Evolutionary conservation across 2,888 invertebrate genomes (phyloP).

Genomic region (Chrysotoxum bicinctum): DNA sequence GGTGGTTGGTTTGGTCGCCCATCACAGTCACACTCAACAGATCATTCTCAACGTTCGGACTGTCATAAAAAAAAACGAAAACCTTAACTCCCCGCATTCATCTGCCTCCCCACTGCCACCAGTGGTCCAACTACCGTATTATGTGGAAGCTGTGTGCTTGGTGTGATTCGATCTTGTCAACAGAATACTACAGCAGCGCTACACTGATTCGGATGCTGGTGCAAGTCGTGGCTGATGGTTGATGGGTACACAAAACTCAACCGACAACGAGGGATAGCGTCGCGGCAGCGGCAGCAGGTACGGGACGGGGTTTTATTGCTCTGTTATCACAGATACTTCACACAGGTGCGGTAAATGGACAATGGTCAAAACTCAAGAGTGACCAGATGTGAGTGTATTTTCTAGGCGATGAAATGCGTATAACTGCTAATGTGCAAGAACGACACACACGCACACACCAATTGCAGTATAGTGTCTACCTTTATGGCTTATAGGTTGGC

Average conservation of each 20-base stretch:
- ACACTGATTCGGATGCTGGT: slow-evolving; percentile 63
- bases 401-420: slow-evolving; percentile 43
- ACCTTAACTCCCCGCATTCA: slow-evolving; percentile 25
- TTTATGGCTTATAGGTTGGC: background rate
- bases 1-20: slow-evolving; percentile 76
- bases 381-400: slow-evolving; percentile 27
- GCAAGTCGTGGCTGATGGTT: slow-evolving; percentile 47
- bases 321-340: slow-evolving; percentile 70
- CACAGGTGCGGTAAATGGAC: slow-evolving; percentile 70
- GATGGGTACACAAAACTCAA: slow-evolving; percentile 29
- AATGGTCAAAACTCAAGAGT: slow-evolving; percentile 39
- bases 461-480: background rate
- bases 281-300: background rate
- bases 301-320: slow-evolving; percentile 58
- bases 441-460: slow-evolving; percentile 9
- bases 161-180: slow-evolving; percentile 73
- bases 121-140: slow-evolving; percentile 62
- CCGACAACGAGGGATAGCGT: background rate
- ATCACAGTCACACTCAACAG: slow-evolving; percentile 69
- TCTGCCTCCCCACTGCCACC: background rate
- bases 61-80: slow-evolving; percentile 58
- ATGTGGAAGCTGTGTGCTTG: slow-evolving; percentile 71
- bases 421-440: slow-evolving; percentile 62
- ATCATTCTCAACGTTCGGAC: slow-evolving; percentile 66
- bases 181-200: slow-evolving; percentile 62